Evolutionary conservation across 1,140 invertebrate species (phyloP).

Genomic region (Neuroterus valhalla): DNA sequence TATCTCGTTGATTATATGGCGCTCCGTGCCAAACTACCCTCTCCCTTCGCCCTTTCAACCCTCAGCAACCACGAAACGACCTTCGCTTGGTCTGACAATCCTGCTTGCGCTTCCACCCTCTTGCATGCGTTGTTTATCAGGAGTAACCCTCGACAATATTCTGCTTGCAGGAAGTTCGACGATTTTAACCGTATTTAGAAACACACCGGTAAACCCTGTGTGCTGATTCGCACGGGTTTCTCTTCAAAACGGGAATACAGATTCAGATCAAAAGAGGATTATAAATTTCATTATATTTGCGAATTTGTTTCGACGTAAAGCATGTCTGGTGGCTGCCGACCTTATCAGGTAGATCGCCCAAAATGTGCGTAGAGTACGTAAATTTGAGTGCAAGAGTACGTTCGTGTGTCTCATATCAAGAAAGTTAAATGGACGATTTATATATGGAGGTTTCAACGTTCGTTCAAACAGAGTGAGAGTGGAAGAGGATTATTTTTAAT

Average conservation of each 20-base stretch:
- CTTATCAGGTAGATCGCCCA: not conserved
- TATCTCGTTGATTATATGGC: conserved; percentile 65
- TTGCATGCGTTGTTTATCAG: conserved; percentile 1
- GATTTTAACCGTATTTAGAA: conserved; percentile 24
- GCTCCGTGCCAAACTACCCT: conserved; percentile 60
- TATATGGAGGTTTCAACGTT: conserved; percentile 14
- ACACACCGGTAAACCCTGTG: not conserved
- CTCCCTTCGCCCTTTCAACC: conserved; percentile 24
- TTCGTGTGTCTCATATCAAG: conserved; percentile 14
- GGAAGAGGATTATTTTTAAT: conserved; percentile 31
- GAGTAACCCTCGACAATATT: conserved; percentile 11
- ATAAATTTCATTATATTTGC: conserved; percentile 22
- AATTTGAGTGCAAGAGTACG: not conserved
- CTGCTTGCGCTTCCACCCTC: conserved; percentile 3
- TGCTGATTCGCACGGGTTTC: not conserved
- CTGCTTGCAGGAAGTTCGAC: conserved; percentile 3
- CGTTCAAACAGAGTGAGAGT: conserved; percentile 7
- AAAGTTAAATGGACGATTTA: not conserved
- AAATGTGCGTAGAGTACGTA: not conserved
- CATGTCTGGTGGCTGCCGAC: not conserved
- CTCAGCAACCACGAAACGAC: conserved; percentile 7
- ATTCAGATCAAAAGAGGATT: conserved; percentile 14
- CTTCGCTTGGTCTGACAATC: conserved; percentile 8
- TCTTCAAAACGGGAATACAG: not conserved
- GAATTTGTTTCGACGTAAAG: conserved; percentile 17